These are phyloP conservation scores for Drosophila acutilabella DNA, from an alignment of 2,888 invertebrate genomes.

Conservation along the genomic window DNA sequence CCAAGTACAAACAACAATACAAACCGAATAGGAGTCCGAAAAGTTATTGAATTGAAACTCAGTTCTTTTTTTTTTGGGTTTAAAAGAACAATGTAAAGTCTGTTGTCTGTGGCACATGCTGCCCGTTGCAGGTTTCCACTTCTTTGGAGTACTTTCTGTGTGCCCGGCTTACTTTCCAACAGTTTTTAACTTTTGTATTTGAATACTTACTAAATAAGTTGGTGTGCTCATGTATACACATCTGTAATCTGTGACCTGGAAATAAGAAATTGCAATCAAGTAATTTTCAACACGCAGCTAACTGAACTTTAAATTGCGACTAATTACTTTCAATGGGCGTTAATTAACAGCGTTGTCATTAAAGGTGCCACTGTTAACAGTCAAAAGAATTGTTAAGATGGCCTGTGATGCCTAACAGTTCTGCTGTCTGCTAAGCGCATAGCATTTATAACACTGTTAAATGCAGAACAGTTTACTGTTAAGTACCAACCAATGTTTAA, in stretches of 20 bases:
- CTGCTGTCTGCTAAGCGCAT: background rate
- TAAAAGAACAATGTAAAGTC: conserved; percentile 41
- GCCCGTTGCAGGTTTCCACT: conserved; percentile 21
- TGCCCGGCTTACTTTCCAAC: conserved; percentile 7
- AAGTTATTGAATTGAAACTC: conserved; percentile 71
- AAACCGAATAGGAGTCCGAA: conserved; percentile 6
- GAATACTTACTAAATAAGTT: background rate
- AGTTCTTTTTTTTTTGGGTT: conserved; percentile 40
- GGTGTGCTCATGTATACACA: background rate
- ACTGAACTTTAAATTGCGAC: conserved; percentile 6
- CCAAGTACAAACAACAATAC: conserved; percentile 37
- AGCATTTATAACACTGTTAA: background rate
- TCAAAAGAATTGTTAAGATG: background rate
- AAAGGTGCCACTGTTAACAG: background rate
- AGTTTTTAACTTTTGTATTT: conserved; percentile 36
- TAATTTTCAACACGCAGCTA: conserved; percentile 3
- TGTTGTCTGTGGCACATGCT: conserved; percentile 35
- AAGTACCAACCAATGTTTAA: background rate
- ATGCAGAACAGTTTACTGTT: background rate
- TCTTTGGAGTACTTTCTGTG: conserved; percentile 21
- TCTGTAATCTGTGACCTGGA: background rate
- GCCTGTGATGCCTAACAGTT: background rate
- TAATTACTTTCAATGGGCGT: conserved; percentile 7
- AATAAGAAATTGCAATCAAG: conserved; percentile 12
- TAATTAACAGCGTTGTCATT: conserved; percentile 13